Conservation (phyloP, 2,797 vertebrate genomes). For the Benthosema pterotum region DNA sequence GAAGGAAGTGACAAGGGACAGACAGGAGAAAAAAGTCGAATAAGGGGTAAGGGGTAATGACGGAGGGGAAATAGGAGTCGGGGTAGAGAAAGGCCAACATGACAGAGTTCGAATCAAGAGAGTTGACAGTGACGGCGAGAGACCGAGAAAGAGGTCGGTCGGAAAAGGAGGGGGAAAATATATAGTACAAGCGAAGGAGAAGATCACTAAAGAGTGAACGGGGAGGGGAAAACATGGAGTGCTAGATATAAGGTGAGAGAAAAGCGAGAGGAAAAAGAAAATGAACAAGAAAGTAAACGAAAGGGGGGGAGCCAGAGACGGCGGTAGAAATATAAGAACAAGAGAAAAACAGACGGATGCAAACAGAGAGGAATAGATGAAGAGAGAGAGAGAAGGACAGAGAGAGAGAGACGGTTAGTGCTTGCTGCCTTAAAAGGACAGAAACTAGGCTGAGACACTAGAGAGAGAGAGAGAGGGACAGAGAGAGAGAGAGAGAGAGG, state of each 20-base stretch:
- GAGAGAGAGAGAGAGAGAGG: constrained; percentile 2
- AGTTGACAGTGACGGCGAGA: neutral
- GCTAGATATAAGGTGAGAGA: neutral
- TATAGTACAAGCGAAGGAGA: neutral
- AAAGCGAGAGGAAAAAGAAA: constrained; percentile 15
- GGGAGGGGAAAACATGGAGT: constrained; percentile 59
- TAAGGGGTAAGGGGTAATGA: neutral
- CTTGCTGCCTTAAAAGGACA: constrained; percentile 77
- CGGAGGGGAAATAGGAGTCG: neutral
- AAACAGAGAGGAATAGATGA: constrained; percentile 19
- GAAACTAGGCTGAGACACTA: constrained; percentile 48
- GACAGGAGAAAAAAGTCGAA: no score
- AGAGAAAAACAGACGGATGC: constrained; percentile 8
- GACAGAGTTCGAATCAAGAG: neutral
- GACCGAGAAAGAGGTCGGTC: neutral
- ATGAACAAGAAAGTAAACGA: constrained; percentile 55
- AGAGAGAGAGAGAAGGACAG: constrained; percentile 49
- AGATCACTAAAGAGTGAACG: constrained; percentile 37
- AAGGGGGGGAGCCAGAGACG: constrained; percentile 36
- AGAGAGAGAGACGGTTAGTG: constrained; percentile 27
- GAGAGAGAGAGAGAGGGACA: constrained; percentile 19
- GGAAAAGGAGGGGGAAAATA: neutral
- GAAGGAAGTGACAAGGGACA: no score
- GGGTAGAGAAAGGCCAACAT: neutral
- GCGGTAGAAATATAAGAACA: constrained; percentile 1